phyloP scores from a whole-genome alignment of 2,113 vertebrate genomes.

The Ursus arctos region DNA sequence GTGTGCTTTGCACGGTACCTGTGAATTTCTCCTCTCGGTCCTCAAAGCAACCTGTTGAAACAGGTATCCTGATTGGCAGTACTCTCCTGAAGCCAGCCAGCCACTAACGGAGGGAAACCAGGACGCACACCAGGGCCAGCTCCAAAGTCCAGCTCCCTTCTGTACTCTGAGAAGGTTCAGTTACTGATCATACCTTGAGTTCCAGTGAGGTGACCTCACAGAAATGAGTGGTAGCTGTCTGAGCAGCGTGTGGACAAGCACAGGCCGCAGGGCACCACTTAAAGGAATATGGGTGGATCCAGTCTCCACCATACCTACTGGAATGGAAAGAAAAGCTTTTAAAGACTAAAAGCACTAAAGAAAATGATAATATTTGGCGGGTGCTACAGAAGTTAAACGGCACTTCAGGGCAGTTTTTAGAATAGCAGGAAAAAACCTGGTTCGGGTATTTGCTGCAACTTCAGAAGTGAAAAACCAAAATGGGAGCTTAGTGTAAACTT shows the following conservation, averaged over 20 bases:
- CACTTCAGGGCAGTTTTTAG: conserved; percentile 34
- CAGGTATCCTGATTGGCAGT: conserved; percentile 2
- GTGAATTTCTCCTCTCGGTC: not conserved
- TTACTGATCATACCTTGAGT: not conserved
- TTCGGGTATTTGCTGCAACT: not conserved
- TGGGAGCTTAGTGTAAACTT: not conserved
- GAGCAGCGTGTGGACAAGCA: not conserved
- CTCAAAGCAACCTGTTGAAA: conserved; percentile 8
- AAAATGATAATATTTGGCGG: not conserved
- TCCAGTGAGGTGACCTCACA: not conserved
- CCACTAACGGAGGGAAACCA: not conserved
- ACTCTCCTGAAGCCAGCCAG: not conserved
- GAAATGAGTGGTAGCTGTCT: not conserved
- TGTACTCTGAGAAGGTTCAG: not conserved
- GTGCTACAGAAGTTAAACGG: not conserved
- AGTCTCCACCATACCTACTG: not conserved
- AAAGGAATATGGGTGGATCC: not conserved
- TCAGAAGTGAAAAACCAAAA: conserved; percentile 41
- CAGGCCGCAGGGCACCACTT: not conserved
- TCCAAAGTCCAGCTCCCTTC: not conserved
- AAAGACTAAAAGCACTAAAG: not conserved
- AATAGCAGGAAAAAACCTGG: conserved; percentile 3
- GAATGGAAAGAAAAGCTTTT: not conserved
- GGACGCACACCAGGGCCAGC: not conserved
- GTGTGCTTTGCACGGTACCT: not conserved